Percentiles rank a stretch among this genome's conserved stretches.
These are phyloP conservation scores for Galerucella nymphaeae DNA, from an alignment of 2,888 invertebrate species.

Conservation along the genomic window DNA sequence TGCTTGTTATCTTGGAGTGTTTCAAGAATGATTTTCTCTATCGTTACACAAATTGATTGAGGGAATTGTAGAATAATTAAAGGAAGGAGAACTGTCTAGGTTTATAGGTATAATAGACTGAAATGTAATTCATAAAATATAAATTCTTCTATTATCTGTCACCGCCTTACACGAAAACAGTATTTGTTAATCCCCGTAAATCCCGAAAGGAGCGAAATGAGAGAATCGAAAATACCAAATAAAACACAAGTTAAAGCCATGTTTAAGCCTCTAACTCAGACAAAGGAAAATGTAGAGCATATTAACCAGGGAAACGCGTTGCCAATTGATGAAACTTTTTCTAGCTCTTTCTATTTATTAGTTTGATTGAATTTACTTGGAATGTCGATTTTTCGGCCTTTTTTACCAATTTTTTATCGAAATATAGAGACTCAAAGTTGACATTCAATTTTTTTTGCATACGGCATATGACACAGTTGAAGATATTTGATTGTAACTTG, in stretches of 20 bases:
- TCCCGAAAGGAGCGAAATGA: slow-evolving; percentile 31
- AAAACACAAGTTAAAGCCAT: slow-evolving; percentile 40
- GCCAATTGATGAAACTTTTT: slow-evolving; percentile 39
- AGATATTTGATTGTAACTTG: too few relatives aligned
- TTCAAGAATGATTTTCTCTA: neutral
- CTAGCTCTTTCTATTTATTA: neutral
- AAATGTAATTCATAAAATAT: neutral
- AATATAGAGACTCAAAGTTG: too few relatives aligned
- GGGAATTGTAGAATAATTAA: neutral
- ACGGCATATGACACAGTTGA: too few relatives aligned
- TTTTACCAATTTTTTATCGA: too few relatives aligned
- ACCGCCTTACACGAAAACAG: slow-evolving; percentile 30
- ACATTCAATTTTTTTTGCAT: too few relatives aligned
- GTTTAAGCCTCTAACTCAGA: slow-evolving; percentile 38
- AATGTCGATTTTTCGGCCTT: too few relatives aligned
- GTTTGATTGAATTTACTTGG: slow-evolving; percentile 15
- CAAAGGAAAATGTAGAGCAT: slow-evolving; percentile 43
- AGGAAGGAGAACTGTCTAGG: neutral
- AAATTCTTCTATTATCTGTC: neutral
- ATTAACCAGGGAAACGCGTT: slow-evolving; percentile 39
- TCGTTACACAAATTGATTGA: slow-evolving; percentile 3
- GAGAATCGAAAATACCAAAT: slow-evolving; percentile 37
- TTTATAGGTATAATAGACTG: neutral
- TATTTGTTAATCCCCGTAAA: slow-evolving; percentile 29
- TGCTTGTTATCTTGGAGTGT: slow-evolving; percentile 3